These are phyloP conservation scores for Sparus aurata DNA, from an alignment of 2,797 vertebrate species.

Conservation along the genomic window DNA sequence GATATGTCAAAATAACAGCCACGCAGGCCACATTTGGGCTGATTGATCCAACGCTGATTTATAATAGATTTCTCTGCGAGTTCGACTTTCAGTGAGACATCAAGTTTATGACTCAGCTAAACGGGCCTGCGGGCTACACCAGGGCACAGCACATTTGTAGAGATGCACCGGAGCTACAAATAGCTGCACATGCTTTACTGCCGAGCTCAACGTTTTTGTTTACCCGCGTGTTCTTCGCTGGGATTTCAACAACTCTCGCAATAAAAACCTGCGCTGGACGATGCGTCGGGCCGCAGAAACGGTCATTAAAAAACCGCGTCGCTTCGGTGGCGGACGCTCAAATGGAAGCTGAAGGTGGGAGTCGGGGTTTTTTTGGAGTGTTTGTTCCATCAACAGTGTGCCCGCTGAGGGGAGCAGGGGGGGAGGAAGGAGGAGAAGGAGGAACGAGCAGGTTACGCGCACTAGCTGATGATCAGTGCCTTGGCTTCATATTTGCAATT, in stretches of 20 bases:
- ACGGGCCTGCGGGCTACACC: conserved; percentile 10
- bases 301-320: conserved; percentile 35
- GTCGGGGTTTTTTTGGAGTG: conserved; percentile 19
- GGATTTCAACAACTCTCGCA: conserved; percentile 8
- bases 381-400: conserved; percentile 34
- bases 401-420: background rate
- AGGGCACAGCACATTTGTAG: background rate
- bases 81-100: conserved; percentile 19
- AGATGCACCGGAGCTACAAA: conserved; percentile 18
- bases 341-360: conserved; percentile 39
- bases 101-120: conserved; percentile 11
- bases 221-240: background rate
- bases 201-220: conserved; percentile 11
- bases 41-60: conserved; percentile 37
- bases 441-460: conserved; percentile 23
- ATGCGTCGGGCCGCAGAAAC: background rate
- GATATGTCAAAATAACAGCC: conserved; percentile 2
- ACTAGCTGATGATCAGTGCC: conserved; percentile 62
- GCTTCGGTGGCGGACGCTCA: conserved; percentile 29
- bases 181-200: background rate
- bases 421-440: background rate
- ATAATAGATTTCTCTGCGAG: conserved; percentile 6
- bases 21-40: background rate
- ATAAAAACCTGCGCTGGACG: background rate
- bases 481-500: conserved; percentile 79